Evolutionary conservation across 2,797 vertebrate species (phyloP).

Genomic region (Poecile montanus): DNA sequence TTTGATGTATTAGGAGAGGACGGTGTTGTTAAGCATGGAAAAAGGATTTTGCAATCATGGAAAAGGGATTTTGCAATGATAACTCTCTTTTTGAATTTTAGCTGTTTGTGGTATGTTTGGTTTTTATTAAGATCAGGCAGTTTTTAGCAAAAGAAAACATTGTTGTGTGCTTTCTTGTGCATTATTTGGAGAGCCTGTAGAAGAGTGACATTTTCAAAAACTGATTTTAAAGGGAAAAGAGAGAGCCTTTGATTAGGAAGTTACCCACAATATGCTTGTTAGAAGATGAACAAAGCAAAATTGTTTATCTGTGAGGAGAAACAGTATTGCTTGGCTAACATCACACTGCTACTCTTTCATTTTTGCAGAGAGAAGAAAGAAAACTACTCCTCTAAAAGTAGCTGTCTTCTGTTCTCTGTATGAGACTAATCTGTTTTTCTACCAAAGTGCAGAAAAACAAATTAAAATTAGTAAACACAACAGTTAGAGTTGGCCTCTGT

Average conservation of each 20-base stretch:
- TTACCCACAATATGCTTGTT: not conserved
- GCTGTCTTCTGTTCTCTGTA: not conserved
- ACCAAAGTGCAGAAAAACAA: not conserved
- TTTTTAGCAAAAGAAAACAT: not conserved
- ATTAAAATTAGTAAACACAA: not conserved
- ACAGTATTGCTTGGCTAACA: not conserved
- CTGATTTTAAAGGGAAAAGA: not conserved
- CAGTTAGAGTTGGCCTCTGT: not conserved
- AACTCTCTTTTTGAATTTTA: not conserved
- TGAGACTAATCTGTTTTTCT: not conserved
- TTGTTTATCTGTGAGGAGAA: not conserved
- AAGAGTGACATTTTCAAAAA: not conserved
- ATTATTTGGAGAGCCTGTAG: not conserved
- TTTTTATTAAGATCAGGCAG: not conserved
- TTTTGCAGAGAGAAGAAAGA: not conserved
- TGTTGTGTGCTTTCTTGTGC: not conserved
- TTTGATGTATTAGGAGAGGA: not conserved
- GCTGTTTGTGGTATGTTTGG: not conserved
- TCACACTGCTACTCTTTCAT: not conserved
- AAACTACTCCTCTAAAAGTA: not conserved
- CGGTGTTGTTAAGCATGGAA: not conserved
- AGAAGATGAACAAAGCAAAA: not conserved
- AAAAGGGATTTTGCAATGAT: not conserved
- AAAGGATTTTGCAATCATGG: not conserved
- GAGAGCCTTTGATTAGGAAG: not conserved